A percentile compares a stretch with the other conserved stretches of the same genome.
These are phyloP conservation scores for Gryllus longicercus DNA, from an alignment of 2,888 invertebrate species.

Conservation along the genomic window DNA sequence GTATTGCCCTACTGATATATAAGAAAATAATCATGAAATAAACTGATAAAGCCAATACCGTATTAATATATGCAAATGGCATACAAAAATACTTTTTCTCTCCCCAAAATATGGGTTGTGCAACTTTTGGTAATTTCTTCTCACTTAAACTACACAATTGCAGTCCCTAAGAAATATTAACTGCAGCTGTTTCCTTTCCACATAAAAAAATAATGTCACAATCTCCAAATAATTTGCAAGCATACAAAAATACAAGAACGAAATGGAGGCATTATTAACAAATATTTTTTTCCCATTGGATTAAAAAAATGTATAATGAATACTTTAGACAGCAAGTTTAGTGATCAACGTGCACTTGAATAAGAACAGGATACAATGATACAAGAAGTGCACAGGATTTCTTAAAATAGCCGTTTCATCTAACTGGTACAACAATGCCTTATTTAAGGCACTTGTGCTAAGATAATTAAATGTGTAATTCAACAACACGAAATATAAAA, in stretches of 20 bases:
- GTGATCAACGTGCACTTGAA: background rate
- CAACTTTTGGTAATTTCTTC: constrained; percentile 19
- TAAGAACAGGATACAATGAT: background rate
- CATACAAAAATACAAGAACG: constrained; percentile 37
- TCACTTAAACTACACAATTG: constrained; percentile 24
- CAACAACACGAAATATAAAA: constrained; percentile 37
- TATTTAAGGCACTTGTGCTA: constrained; percentile 44
- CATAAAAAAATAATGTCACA: constrained; percentile 36
- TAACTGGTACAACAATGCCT: constrained; percentile 41
- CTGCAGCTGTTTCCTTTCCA: constrained; percentile 23
- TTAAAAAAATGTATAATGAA: background rate
- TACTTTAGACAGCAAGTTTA: background rate
- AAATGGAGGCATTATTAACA: constrained; percentile 31
- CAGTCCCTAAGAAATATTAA: constrained; percentile 24
- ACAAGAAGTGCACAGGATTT: background rate
- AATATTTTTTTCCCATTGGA: background rate
- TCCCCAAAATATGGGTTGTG: constrained; percentile 19
- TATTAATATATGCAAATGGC: constrained; percentile 24
- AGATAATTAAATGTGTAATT: constrained; percentile 37
- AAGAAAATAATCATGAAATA: background rate
- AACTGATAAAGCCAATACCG: background rate
- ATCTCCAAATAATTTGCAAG: constrained; percentile 34
- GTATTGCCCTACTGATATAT: background rate
- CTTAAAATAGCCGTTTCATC: constrained; percentile 23
- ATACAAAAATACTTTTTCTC: background rate